Evolutionary conservation across 2,888 invertebrate genomes (phyloP).

Genomic region (Tenodera sinensis): DNA sequence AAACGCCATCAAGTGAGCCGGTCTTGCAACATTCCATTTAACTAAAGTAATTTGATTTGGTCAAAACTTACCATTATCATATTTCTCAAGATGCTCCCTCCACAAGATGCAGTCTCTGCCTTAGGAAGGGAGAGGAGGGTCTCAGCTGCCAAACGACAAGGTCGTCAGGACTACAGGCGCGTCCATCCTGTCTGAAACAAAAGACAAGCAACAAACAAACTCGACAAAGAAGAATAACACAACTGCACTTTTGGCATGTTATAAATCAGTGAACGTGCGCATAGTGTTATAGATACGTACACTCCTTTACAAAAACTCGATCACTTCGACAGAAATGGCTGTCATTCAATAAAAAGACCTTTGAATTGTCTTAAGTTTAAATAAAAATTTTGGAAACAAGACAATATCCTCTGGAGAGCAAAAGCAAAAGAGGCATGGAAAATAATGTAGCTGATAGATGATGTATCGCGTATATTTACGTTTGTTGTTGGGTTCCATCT

Average conservation of each 20-base stretch:
- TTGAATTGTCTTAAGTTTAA: no score
- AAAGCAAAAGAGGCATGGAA: no score
- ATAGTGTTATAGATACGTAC: neutral
- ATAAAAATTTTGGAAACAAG: no score
- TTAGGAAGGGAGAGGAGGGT: neutral
- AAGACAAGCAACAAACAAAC: neutral
- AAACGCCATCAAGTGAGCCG: neutral
- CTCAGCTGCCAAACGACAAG: neutral
- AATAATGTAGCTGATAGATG: no score
- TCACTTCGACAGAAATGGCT: neutral
- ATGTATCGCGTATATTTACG: no score
- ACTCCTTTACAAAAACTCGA: neutral
- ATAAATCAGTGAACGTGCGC: neutral
- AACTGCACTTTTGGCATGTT: neutral
- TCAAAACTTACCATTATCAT: neutral
- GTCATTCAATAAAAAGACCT: no score
- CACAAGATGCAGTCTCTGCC: neutral
- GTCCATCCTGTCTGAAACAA: neutral
- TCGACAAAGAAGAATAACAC: conserved; percentile 1
- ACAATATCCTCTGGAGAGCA: no score
- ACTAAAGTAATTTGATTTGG: neutral
- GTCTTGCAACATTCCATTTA: neutral
- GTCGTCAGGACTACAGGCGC: neutral
- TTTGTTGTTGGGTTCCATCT: no score
- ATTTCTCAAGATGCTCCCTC: neutral